phyloP scores from a whole-genome alignment of 2,113 vertebrate species.

The Neogobius melanostomus region DNA sequence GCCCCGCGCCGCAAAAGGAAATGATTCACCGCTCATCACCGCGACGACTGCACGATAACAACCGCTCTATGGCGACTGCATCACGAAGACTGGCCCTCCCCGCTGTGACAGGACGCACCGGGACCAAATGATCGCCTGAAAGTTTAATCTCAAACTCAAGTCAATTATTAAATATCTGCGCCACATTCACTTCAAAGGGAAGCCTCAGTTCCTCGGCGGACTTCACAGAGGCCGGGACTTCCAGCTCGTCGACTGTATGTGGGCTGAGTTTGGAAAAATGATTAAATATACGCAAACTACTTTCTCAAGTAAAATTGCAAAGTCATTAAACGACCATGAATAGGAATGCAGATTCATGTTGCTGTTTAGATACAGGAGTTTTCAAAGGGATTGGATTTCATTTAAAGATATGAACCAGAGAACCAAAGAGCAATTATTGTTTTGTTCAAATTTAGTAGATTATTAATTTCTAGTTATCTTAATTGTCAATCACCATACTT shows the following conservation, averaged over 20 bases:
- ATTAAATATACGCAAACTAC: conserved; percentile 47
- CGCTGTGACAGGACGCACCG: conserved; percentile 60
- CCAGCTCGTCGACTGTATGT: conserved; percentile 61
- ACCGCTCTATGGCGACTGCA: too few species aligned
- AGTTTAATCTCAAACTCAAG: conserved; percentile 75
- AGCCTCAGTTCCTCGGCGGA: conserved; percentile 53
- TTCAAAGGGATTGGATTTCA: too few species aligned
- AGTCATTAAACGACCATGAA: too few species aligned
- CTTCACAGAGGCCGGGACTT: conserved; percentile 65
- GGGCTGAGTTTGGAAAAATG: conserved; percentile 53
- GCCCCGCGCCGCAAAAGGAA: conserved; percentile 64
- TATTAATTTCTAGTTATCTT: too few species aligned
- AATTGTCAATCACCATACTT: too few species aligned
- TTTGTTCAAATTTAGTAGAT: too few species aligned
- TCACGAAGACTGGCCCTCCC: conserved; percentile 25
- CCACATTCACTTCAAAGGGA: conserved; percentile 70
- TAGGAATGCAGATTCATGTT: too few species aligned
- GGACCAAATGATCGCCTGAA: conserved; percentile 75
- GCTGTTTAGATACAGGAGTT: too few species aligned
- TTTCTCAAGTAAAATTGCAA: conserved; percentile 13
- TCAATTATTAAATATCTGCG: conserved; percentile 80
- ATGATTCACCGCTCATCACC: conserved; percentile 69
- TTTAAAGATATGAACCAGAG: too few species aligned
- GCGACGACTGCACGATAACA: conserved; percentile 56
- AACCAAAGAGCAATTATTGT: too few species aligned